Base-by-base conservation (phyloP, 2,888 invertebrate species). In the Drosophila diplacantha region DNA sequence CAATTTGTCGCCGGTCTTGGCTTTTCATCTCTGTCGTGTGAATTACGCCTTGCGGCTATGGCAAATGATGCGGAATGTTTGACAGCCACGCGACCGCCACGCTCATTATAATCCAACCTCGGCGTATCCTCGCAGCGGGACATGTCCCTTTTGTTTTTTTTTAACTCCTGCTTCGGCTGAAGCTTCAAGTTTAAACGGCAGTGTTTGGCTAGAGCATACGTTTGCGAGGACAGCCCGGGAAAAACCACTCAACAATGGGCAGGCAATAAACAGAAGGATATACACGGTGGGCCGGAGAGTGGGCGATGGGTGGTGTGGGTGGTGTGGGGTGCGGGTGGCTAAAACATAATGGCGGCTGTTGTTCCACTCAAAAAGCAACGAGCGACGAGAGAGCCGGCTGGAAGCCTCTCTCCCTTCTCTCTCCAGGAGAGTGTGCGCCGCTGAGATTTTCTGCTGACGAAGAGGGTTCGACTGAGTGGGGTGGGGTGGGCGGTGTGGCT, bases 21-120 rank as follows among this genome's bases (percentile, higher is more conserved):
- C 78, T 84, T 86, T 79, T 76, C 72, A 76, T 77, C 62, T 73
- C 71, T 41, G 41, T 44, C 29, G 73, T 73, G 75, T 60, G 75
- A 73, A 80, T 75, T 80, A 73, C 82, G 78, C 68, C 69, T 49
- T 72, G 77, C 61, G 79, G 81, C 85, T 73, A 77, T 73, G 78
- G 64, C 79, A 85, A 86, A 86, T 83, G 84, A 85, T 74, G 83
- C 71, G 84, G 83, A 74, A 83, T 75, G 77, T 64, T 74, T 80
- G 82, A 74, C 73, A 74, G 80, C 71, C 83, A 75, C 81, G 78
- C 77, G 78, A 57, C 83, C 74, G 72, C 47, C 80, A 82, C 78
- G 75, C 78, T 79, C 78, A 79, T 79, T 79, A 79, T 54, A 71
- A 71, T 57, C 69, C 54, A 29, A 9, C 51, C 51, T 55, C 53